Percentiles rank a stretch among this genome's conserved stretches.
Evolutionary conservation across 2,888 invertebrate genomes (phyloP).

Genomic region (Drosophila neutralis): DNA sequence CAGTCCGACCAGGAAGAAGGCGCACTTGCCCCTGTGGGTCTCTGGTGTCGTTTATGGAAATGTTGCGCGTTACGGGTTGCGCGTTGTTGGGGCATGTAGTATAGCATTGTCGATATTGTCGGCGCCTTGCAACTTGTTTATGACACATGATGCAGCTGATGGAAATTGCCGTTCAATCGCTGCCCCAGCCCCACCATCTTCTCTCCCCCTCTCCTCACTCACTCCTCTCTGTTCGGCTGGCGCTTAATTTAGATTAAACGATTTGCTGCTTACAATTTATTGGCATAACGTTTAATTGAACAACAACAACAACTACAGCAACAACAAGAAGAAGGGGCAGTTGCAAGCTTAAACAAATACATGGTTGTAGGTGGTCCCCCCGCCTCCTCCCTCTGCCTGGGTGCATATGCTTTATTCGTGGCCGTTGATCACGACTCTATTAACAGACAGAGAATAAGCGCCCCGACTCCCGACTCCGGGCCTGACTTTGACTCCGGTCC

Average conservation of each 20-base stretch:
- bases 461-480: not conserved
- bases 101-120: slow-evolving; percentile 58
- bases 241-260: slow-evolving; percentile 83
- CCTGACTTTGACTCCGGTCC: slow-evolving; percentile 16
- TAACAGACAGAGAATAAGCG: slow-evolving; percentile 45
- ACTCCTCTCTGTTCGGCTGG: slow-evolving; percentile 23
- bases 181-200: slow-evolving; percentile 19
- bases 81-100: slow-evolving; percentile 34
- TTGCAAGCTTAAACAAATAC: slow-evolving; percentile 51
- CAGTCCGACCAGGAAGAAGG: slow-evolving; percentile 62
- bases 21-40: slow-evolving; percentile 64
- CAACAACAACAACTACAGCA: slow-evolving; percentile 51
- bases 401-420: slow-evolving; percentile 69
- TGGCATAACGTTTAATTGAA: slow-evolving; percentile 81
- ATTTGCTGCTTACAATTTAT: slow-evolving; percentile 82
- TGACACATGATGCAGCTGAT: slow-evolving; percentile 83
- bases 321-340: slow-evolving; percentile 10
- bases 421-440: slow-evolving; percentile 82
- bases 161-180: slow-evolving; percentile 71
- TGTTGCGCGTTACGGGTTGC: slow-evolving; percentile 21
- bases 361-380: slow-evolving; percentile 54
- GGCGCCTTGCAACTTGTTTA: slow-evolving; percentile 83
- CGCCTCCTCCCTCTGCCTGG: not conserved
- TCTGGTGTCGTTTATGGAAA: slow-evolving; percentile 69
- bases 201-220: not conserved